phyloP scores from a whole-genome alignment of 2,888 invertebrate genomes.

The Aleiodes leptofemur region DNA sequence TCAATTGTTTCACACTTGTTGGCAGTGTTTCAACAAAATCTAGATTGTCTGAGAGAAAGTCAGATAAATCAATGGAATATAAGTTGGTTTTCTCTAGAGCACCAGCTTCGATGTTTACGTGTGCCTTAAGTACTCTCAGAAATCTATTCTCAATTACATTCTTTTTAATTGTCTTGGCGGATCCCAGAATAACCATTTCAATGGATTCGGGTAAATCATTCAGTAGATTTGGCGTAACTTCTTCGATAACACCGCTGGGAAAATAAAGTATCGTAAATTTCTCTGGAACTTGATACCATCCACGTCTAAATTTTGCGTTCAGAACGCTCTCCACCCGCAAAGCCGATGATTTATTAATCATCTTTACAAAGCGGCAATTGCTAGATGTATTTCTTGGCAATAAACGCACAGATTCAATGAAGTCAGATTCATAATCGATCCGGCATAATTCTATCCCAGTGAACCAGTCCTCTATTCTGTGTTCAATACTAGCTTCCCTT shows the following conservation, averaged over 20 bases:
- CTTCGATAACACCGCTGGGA: conserved; percentile 61
- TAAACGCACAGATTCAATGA: too few relatives aligned
- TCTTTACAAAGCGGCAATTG: too few relatives aligned
- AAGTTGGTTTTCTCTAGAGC: conserved; percentile 71
- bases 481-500: too few relatives aligned
- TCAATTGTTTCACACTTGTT: conserved; percentile 53
- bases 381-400: too few relatives aligned
- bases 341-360: too few relatives aligned
- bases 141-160: conserved; percentile 61
- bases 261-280: conserved; percentile 39
- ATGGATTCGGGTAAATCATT: conserved; percentile 62
- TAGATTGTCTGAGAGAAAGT: too few relatives aligned
- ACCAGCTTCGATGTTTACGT: conserved; percentile 66
- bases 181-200: conserved; percentile 54
- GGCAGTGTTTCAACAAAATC: conserved; percentile 59
- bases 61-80: not conserved
- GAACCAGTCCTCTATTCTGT: too few relatives aligned
- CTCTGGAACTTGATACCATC: conserved; percentile 61
- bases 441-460: too few relatives aligned
- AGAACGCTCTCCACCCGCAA: too few relatives aligned
- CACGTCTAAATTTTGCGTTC: conserved; percentile 56
- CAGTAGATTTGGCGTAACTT: conserved; percentile 60
- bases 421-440: too few relatives aligned
- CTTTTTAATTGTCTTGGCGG: conserved; percentile 53
- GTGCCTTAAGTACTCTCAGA: conserved; percentile 70